A percentile compares a stretch with the other conserved stretches of the same genome.
Conservation (phyloP, 2,113 vertebrate genomes). For the Tapirus terrestris region DNA sequence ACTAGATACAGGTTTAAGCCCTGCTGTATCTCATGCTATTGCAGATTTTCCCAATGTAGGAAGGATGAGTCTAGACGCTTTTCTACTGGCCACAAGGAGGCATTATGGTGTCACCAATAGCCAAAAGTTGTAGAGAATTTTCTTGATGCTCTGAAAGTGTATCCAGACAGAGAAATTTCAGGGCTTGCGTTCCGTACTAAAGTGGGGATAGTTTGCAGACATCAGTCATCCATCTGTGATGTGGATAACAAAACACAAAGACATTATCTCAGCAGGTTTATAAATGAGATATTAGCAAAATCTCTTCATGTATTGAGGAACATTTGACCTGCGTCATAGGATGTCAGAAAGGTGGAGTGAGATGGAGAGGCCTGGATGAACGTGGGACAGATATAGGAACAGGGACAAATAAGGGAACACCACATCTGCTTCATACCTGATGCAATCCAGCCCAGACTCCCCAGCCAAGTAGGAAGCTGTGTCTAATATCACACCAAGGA, state of each 20-base stretch:
- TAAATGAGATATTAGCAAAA: not conserved
- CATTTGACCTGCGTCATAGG: not conserved
- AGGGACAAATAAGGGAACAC: not conserved
- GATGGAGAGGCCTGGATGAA: too few species aligned
- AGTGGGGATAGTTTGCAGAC: not conserved
- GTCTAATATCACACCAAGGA: not conserved
- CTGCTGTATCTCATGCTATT: fast-evolving
- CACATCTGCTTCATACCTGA: too few species aligned
- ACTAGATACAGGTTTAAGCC: not conserved
- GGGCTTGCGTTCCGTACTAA: not conserved
- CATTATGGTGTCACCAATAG: not conserved
- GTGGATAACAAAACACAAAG: not conserved
- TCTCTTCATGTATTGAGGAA: not conserved
- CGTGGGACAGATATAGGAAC: not conserved
- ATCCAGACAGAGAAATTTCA: not conserved
- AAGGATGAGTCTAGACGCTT: not conserved
- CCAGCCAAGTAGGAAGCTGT: not conserved
- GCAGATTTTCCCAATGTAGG: not conserved
- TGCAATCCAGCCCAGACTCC: not conserved
- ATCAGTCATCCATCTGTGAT: not conserved
- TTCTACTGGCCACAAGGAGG: not conserved
- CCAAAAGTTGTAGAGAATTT: not conserved
- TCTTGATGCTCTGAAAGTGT: not conserved
- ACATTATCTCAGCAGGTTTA: not conserved
- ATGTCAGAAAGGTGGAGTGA: not conserved